Evolutionary conservation across 2,797 vertebrate species (phyloP), one percentile per base, ranked within the genome.

Genomic region (Falco peregrinus): DNA sequence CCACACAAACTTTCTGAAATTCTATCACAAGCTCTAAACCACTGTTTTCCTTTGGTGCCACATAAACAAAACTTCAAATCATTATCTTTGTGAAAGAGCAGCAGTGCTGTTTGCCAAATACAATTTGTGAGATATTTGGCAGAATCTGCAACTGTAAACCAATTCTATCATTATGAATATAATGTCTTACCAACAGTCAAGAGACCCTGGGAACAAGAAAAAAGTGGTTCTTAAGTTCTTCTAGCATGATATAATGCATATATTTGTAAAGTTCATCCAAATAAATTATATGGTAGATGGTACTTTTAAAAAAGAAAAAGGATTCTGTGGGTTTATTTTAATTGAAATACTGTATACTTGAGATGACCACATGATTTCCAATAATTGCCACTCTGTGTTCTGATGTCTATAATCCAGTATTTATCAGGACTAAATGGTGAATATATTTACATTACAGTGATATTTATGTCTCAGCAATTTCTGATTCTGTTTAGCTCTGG

Each of bases 91-190:
- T 80, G 90, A 94, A 95, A 93, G 64, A 94, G 85, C 78, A 73
- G 93, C 83, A 85, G 22, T 93, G 48, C 79, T 95, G 69, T 90
- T 93, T 90, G 83, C 86, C 93, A 91, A 35, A 90, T 74, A 60
- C 45, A 95, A 96, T 95, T 96, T 95, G 90, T 88, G 93, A 97
- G 81, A 90, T 91, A 75, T 84, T 93, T 96, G 96, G 93, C 93
- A 95, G 81, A 94, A 89, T 86, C 65, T 88, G 56, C 82, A 78
- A 48, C 85, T 94, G 82, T 91, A 96, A 95, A 84, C 87, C 0
- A 8, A 95, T 95, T 94, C 90, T 94, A 93, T 95, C 89, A 92
- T 96, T 96, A 96, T 75, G 75, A 77, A 35, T 59, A 39, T 17
- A 82, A 87, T 26, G 13, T 43, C 65, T 87, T 89, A 93, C 95